phyloP scores from a whole-genome alignment of 2,888 invertebrate genomes.

The Dicyrtoma fusca region DNA sequence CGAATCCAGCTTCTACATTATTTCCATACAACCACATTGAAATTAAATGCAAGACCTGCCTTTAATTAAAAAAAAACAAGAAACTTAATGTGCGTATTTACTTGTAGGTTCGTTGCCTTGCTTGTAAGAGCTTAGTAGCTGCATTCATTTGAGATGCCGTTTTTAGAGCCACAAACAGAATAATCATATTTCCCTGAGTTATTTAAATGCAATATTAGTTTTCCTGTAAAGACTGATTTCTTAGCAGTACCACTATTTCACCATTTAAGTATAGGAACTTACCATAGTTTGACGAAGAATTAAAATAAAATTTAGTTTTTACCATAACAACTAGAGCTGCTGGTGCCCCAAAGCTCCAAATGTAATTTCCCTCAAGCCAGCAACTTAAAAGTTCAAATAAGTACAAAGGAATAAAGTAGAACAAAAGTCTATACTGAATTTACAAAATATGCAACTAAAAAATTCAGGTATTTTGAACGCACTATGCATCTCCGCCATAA shows the following conservation, averaged over 20 bases:
- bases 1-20: constrained; percentile 40
- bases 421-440: background rate
- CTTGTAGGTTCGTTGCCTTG: constrained; percentile 44
- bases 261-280: no score
- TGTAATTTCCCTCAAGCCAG: constrained; percentile 39
- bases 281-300: no score
- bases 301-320: no score
- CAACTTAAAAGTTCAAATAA: constrained; percentile 36
- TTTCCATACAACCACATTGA: no score
- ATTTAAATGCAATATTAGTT: no score
- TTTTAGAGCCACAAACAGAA: constrained; percentile 53
- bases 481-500: constrained; percentile 49
- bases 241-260: no score
- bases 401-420: no score
- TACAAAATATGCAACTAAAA: background rate
- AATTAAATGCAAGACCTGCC: no score
- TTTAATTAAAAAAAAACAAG: no score
- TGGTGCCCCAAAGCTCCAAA: constrained; percentile 38
- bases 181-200: constrained; percentile 47
- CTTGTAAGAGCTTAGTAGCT: constrained; percentile 24
- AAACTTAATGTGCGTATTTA: no score
- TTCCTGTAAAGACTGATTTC: no score
- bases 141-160: constrained; percentile 50
- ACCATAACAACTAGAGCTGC: constrained; percentile 30
- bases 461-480: no score